Base-by-base conservation (phyloP, 2,797 vertebrate genomes). In the Mus caroli region DNA sequence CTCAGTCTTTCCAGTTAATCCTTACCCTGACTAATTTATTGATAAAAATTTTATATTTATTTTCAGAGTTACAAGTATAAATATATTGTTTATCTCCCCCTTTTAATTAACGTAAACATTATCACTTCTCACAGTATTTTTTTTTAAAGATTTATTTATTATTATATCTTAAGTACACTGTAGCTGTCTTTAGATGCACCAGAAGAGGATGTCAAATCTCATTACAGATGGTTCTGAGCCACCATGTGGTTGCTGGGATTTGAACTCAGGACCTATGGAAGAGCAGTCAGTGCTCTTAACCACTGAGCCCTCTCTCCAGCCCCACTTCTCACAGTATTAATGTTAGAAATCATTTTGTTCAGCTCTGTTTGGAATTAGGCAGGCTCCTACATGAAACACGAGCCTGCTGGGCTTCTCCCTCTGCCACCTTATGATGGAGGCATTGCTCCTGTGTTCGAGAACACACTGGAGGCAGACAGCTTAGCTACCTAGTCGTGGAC, bases 311-410 rank as follows among this genome's bases (percentile, higher is more conserved):
- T 43, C 43, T 43, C 43, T 43, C 43, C 43, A 43, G 43, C 43
- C 43, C 43, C 43, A 43, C 43, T 83, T 86, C 34, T 64, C 62
- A 20, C 1, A 50, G 10, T 88, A 67, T 67, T 34, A 62, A 24
- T 84, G 84, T 94, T 94, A 28, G 67, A 95, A 92, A 40, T 95
- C n/a, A 40, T 93, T 77, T 43, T 87, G 10, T 60, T 73, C 31
- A 89, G 26, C 17, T 83, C 78, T 20, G 8, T 93, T 88, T 77
- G 43, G n/a, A 40, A 2, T 92, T 60, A 52, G 8, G 60, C 46
- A 92, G 34, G 50, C 34, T 83, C 86, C 69, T 91, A 17, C 69
- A 0, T 37, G 46, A 64, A 88, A 90, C 60, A 71, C 34, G 62
- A 28, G 67, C 56, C 76, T 7, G 24, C 50, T 50, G 85, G 4